Percentiles rank a stretch among this genome's conserved stretches.
Evolutionary conservation across 2,888 invertebrate genomes (phyloP).

Genomic region (Panzeria rudis): DNA sequence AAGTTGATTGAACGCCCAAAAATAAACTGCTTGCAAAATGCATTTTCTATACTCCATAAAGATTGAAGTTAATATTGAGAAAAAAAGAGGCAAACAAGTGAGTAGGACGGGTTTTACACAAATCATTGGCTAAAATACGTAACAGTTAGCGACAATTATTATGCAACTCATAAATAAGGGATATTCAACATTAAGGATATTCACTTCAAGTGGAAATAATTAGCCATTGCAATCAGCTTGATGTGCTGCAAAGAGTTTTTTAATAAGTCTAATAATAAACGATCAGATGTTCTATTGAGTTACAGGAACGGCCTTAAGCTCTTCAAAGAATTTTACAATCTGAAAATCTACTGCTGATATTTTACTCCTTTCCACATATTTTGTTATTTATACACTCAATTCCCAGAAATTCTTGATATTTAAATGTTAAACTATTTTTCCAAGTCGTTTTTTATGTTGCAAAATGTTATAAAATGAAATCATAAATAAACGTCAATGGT

Average conservation of each 20-base stretch:
- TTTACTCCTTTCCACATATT: background rate
- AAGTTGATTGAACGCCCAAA: constrained; percentile 58
- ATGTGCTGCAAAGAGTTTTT: no score
- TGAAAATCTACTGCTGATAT: no score
- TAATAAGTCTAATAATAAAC: background rate
- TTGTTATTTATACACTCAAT: background rate
- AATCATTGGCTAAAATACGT: background rate
- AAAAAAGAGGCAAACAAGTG: constrained; percentile 15
- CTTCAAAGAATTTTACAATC: background rate
- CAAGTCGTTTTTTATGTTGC: background rate
- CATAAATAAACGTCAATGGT: constrained; percentile 38
- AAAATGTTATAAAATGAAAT: background rate
- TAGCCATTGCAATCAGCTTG: no score
- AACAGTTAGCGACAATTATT: background rate
- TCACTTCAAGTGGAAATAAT: background rate
- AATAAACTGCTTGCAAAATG: background rate
- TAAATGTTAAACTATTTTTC: constrained; percentile 2
- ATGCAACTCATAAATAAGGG: background rate
- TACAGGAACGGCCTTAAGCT: background rate
- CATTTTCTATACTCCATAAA: constrained; percentile 22
- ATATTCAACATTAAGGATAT: background rate
- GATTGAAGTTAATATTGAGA: constrained; percentile 15
- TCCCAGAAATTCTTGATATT: background rate
- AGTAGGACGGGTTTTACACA: constrained; percentile 26
- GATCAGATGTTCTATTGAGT: background rate